Evolutionary conservation across 2,888 invertebrate species (phyloP).

Genomic region (Balanococcus diminutus): DNA sequence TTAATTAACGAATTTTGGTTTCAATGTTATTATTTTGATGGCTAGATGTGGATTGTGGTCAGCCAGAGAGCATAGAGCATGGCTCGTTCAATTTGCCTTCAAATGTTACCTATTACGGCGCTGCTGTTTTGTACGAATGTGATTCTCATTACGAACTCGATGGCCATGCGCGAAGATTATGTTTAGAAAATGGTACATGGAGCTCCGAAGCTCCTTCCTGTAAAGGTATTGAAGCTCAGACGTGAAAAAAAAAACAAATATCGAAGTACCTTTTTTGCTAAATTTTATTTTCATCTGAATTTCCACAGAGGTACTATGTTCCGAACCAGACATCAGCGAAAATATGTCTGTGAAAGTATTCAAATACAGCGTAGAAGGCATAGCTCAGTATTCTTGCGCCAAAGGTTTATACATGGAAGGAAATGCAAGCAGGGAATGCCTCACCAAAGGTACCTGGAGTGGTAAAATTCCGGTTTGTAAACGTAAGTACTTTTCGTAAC

Average conservation of each 20-base stretch:
- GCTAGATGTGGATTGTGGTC: constrained; percentile 87
- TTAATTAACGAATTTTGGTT: no score
- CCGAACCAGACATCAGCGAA: constrained; percentile 70
- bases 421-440: constrained; percentile 77
- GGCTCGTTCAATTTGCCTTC: constrained; percentile 81
- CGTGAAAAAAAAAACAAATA: no score
- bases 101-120: constrained; percentile 88
- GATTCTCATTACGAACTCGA: constrained; percentile 79
- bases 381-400: constrained; percentile 82
- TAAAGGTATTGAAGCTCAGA: constrained; percentile 66
- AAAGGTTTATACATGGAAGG: constrained; percentile 80
- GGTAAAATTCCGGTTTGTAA: constrained; percentile 79
- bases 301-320: constrained; percentile 76
- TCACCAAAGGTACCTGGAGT: constrained; percentile 80
- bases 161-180: constrained; percentile 81
- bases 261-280: neutral
- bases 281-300: neutral
- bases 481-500: constrained; percentile 67
- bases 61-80: constrained; percentile 73
- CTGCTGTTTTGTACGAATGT: constrained; percentile 83
- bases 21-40: no score
- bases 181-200: constrained; percentile 90
- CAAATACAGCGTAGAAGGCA: constrained; percentile 77
- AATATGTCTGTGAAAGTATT: constrained; percentile 66
- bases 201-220: constrained; percentile 83